phyloP scores from a whole-genome alignment of 2,113 vertebrate species.

The Eretmochelys imbricata region DNA sequence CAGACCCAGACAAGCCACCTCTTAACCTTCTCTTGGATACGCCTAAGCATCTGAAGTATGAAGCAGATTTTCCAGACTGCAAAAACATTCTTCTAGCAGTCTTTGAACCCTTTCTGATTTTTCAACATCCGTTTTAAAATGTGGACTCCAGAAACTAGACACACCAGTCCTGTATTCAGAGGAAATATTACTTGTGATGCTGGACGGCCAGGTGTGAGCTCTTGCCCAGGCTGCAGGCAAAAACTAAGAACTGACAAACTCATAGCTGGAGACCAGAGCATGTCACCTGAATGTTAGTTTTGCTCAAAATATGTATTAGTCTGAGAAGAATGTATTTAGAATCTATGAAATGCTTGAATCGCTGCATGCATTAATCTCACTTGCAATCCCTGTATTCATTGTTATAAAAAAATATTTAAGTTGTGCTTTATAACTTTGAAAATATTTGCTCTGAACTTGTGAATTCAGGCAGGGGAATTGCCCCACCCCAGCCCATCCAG shows the following conservation, averaged over 20 bases:
- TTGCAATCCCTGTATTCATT: too few relatives aligned
- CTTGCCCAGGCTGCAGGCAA: neutral
- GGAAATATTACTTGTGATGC: neutral
- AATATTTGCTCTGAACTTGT: too few relatives aligned
- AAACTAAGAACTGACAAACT: neutral
- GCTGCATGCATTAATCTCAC: neutral
- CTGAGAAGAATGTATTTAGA: neutral
- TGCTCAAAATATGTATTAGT: neutral
- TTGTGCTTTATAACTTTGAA: too few relatives aligned
- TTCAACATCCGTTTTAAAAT: neutral
- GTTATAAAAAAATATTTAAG: too few relatives aligned
- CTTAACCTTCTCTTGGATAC: neutral
- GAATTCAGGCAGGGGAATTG: too few relatives aligned
- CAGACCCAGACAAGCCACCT: neutral
- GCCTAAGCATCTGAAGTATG: neutral
- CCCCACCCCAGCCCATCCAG: too few relatives aligned
- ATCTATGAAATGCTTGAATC: neutral
- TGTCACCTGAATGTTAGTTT: neutral
- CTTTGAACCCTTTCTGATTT: neutral
- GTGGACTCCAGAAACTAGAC: neutral
- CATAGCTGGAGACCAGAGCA: neutral
- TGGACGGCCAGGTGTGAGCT: neutral
- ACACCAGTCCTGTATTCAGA: neutral
- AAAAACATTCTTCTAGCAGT: neutral
- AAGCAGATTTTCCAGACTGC: neutral